Percentiles rank a stretch among this genome's conserved stretches.
Conservation (phyloP, 2,888 invertebrate species). For the Eremobia ochroleuca region DNA sequence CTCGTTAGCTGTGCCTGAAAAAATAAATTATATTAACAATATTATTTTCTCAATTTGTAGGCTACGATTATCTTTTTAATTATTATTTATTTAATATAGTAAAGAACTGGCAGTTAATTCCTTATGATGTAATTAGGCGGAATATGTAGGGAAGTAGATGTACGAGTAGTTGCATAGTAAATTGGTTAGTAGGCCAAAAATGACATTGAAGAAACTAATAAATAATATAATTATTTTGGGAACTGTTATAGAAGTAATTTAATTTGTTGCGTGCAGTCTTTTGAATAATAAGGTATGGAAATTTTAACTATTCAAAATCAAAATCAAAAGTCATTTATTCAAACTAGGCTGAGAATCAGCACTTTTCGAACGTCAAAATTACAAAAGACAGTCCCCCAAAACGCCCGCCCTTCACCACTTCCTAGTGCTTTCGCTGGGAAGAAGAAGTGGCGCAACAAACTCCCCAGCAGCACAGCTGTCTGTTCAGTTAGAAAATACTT, state of each 20-base stretch:
- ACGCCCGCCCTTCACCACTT: no score
- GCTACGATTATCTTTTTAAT: not conserved
- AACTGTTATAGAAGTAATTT: not conserved
- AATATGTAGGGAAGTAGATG: not conserved
- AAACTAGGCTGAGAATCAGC: no score
- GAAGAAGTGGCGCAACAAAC: no score
- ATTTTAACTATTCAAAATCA: no score
- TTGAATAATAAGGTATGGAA: not conserved
- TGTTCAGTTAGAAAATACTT: no score
- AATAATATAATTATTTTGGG: not conserved
- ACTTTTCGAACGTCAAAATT: no score
- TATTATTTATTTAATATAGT: not conserved
- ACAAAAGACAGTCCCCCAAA: no score
- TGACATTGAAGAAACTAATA: not conserved
- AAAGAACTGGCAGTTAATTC: not conserved
- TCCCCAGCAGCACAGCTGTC: no score
- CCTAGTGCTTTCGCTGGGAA: no score
- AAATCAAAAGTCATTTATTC: no score
- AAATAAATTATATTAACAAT: constrained; percentile 9
- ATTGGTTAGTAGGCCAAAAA: not conserved
- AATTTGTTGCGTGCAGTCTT: not conserved
- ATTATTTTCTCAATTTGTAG: constrained; percentile 9
- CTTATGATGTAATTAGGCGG: not conserved
- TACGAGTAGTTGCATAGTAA: not conserved
- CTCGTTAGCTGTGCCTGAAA: constrained; percentile 39